phyloP scores from a whole-genome alignment of 2,113 vertebrate species.

The Gopherus flavomarginatus region DNA sequence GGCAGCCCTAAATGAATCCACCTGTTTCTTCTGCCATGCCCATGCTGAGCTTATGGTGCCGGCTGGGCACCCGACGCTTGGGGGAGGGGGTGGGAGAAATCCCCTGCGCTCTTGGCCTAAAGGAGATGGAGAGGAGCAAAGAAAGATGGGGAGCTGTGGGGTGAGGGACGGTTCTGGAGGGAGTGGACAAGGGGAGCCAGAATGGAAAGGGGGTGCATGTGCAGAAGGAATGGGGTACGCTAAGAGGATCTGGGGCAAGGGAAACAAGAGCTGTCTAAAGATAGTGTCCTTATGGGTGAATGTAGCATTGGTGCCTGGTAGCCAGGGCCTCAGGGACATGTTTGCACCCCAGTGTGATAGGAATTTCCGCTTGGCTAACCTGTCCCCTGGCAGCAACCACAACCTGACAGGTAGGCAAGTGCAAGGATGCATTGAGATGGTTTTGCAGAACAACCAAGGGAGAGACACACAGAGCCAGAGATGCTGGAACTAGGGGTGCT shows the following conservation, averaged over 20 bases:
- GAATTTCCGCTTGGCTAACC: accelerated
- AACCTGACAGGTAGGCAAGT: accelerated
- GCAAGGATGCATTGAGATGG: accelerated
- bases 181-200: background rate
- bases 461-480: background rate
- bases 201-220: background rate
- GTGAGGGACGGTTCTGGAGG: too few relatives aligned
- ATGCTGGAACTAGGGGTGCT: too few relatives aligned
- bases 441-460: background rate
- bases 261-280: background rate
- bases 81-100: background rate
- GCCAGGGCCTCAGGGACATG: accelerated
- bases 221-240: background rate
- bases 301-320: too few relatives aligned
- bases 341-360: background rate
- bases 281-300: background rate
- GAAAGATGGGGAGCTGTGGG: background rate
- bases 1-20: background rate
- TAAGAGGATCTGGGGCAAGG: too few relatives aligned
- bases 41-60: background rate
- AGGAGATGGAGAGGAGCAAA: background rate
- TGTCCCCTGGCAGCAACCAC: accelerated
- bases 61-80: too few relatives aligned
- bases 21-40: background rate
- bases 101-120: background rate